Percentiles rank a stretch among this genome's conserved stretches.
Conservation (phyloP, 2,888 invertebrate species). For the Beris chalybata region DNA sequence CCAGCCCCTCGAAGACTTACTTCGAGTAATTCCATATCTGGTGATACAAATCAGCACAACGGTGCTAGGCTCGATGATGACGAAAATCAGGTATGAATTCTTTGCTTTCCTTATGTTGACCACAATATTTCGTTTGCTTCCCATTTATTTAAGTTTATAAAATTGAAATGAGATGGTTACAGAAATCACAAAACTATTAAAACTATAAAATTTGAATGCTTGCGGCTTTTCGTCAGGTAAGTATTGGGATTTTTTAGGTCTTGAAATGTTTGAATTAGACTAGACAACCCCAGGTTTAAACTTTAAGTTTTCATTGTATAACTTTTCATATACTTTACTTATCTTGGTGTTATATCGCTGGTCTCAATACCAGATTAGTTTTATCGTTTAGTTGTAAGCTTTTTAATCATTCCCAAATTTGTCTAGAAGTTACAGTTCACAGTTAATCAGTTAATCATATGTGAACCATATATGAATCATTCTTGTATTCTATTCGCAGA, state of each 20-base stretch:
- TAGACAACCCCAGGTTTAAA: no score
- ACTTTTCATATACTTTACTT: no score
- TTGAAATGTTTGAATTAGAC: conserved; percentile 2
- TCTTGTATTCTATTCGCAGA: no score
- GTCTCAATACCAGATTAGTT: no score
- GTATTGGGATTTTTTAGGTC: conserved; percentile 19
- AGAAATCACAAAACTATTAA: conserved; percentile 34
- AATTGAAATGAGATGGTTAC: conserved; percentile 11
- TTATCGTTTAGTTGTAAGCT: no score
- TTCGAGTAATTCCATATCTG: conserved; percentile 59
- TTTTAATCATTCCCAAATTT: no score
- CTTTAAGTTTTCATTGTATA: no score
- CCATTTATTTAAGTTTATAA: not conserved
- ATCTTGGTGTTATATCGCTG: no score
- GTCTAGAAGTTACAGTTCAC: no score
- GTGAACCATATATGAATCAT: no score
- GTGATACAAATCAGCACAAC: conserved; percentile 43
- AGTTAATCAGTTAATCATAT: no score
- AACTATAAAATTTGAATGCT: conserved; percentile 9
- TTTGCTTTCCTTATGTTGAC: conserved; percentile 7
- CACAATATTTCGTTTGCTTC: not conserved
- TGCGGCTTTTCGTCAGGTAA: conserved; percentile 23
- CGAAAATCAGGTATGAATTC: conserved; percentile 57
- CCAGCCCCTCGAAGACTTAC: conserved; percentile 55
- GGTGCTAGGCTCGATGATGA: conserved; percentile 48